Percentiles rank a stretch among this genome's conserved stretches.
phyloP scores from a whole-genome alignment of 2,888 invertebrate genomes.

The Ectobius pallidus region DNA sequence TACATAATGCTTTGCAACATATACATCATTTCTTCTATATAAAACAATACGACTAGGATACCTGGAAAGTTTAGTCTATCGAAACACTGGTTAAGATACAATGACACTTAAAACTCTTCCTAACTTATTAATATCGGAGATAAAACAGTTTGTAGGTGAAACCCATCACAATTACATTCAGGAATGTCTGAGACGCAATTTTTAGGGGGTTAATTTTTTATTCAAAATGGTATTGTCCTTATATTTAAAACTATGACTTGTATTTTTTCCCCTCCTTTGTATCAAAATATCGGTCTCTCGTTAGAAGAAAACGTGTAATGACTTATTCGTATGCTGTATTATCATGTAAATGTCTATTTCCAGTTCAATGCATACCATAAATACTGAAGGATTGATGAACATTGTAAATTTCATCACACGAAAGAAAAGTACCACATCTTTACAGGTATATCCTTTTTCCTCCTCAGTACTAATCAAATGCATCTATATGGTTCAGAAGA shows the following conservation, averaged over 20 bases:
- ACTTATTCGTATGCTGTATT: no score
- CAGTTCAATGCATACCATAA: no score
- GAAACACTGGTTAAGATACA: not conserved
- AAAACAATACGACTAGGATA: not conserved
- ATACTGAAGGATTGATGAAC: no score
- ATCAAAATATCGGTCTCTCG: no score
- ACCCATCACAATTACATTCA: not conserved
- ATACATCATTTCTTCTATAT: not conserved
- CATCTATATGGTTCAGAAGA: no score
- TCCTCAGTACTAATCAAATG: no score
- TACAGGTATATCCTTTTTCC: no score
- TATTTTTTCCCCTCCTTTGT: no score
- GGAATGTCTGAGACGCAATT: conserved; percentile 2
- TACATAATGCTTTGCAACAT: not conserved
- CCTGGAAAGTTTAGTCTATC: not conserved
- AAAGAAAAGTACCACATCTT: no score
- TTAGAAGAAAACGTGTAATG: no score
- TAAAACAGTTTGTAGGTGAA: not conserved
- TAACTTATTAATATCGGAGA: not conserved
- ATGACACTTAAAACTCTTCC: not conserved
- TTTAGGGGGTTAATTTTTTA: not conserved
- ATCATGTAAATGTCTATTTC: no score
- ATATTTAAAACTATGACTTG: not conserved
- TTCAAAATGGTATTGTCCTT: not conserved
- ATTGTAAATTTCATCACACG: no score